A percentile compares a stretch with the other conserved stretches of the same genome.
Evolutionary conservation across 2,888 invertebrate species (phyloP).

Genomic region (Callyntrura guangdongensis): DNA sequence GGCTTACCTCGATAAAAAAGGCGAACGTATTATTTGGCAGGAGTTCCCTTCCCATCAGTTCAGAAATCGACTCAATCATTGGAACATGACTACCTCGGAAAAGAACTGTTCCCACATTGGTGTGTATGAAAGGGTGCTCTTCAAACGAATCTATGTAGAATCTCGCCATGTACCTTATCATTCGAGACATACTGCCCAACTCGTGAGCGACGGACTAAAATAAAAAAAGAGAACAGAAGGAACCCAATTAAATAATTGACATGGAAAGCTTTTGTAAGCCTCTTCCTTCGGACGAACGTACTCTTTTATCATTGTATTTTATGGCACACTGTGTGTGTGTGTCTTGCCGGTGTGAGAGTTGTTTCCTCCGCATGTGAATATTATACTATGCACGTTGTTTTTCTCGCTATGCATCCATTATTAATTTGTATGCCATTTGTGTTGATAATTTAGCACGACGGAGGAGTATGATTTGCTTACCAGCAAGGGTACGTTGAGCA

Average conservation of each 20-base stretch:
- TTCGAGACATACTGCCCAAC: conserved; percentile 63
- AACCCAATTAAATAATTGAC: conserved; percentile 62
- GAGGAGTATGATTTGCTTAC: conserved; percentile 41
- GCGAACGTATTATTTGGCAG: conserved; percentile 80
- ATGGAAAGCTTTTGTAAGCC: conserved; percentile 27
- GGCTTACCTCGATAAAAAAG: conserved; percentile 77
- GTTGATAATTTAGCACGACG: conserved; percentile 28
- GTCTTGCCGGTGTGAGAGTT: not conserved
- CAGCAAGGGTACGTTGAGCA: conserved; percentile 73
- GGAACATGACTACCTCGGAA: conserved; percentile 76
- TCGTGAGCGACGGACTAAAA: conserved; percentile 78
- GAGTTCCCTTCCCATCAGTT: conserved; percentile 63
- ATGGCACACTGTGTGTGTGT: not conserved
- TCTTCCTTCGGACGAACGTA: not conserved
- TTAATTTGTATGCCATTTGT: conserved; percentile 49
- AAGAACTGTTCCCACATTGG: conserved; percentile 65
- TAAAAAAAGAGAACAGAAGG: conserved; percentile 34
- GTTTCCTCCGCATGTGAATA: conserved; percentile 6
- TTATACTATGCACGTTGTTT: conserved; percentile 4
- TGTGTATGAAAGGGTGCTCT: conserved; percentile 67
- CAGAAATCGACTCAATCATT: conserved; percentile 76
- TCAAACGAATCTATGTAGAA: conserved; percentile 75
- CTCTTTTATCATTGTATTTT: not conserved
- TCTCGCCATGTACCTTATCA: conserved; percentile 76
- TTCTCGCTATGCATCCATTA: conserved; percentile 8